A percentile compares a stretch with the other conserved stretches of the same genome.
Conservation (phyloP, 2,797 vertebrate species). For the Chiloscyllium punctatum region DNA sequence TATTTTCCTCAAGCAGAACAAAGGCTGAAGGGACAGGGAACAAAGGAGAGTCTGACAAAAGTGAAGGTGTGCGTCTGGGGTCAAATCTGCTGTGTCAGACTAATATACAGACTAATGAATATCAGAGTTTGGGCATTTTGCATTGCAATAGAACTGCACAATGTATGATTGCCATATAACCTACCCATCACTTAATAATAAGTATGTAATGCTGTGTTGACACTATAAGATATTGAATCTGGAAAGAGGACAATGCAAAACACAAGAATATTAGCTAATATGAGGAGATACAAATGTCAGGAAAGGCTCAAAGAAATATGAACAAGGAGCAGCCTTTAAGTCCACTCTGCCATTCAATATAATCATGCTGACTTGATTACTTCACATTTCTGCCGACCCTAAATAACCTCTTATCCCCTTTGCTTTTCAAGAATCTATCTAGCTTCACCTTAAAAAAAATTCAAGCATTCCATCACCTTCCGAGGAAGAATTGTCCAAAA, state of each 20-base stretch:
- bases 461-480: no score
- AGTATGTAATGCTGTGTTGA: not conserved
- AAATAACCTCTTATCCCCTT: no score
- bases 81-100: not conserved
- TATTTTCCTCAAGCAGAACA: not conserved
- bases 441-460: no score
- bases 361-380: no score
- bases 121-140: not conserved
- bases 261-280: not conserved
- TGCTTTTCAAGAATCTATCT: no score
- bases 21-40: not conserved
- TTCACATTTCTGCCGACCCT: no score
- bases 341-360: no score
- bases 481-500: no score
- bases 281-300: not conserved
- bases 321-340: no score
- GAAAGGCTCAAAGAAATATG: no score
- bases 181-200: not conserved
- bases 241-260: not conserved
- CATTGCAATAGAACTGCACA: not conserved
- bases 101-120: not conserved
- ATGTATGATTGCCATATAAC: not conserved
- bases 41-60: not conserved
- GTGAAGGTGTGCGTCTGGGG: not conserved
- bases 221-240: not conserved